Base-by-base conservation (phyloP, 2,888 invertebrate genomes). In the Cremastobaeus sp. region DNA sequence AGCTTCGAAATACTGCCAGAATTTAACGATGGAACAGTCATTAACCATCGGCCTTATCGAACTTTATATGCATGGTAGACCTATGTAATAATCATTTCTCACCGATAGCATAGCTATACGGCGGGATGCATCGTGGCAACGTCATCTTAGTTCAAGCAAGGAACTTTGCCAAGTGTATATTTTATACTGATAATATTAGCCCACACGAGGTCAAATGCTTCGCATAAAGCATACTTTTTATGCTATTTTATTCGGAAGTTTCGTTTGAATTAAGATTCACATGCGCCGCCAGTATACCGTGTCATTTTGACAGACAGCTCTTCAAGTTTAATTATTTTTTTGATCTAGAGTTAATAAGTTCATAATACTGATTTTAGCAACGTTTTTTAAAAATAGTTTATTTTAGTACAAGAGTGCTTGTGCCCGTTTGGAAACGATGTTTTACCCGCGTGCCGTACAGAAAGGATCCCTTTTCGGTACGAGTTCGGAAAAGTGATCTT, bases 131-230 rank as follows among this genome's bases (percentile, higher is more conserved):
- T 45, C 70, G 70, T 52, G 37, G 43, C 60, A 39, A 32, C 64
- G 71, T 65, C 71, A 62, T 50, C 70, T 62, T 57, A 52, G 60
- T 48, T 60, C 55, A 34, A 30, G 45, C 70, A 47, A 66, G 74
- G 74, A 74, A 71, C 74, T 48, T 65, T 76, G 77, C 77, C 76
- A 77, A 77, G 76, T 70, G 62, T 75, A 73, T 74, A 74, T 74
- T 76, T 78, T 75, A 76, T 69, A 74, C 71, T 37, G 75, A 77
- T 76, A 77, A 77, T 77, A 77, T 77, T 74, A 76, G 73, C 70
- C 69, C 59, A 18, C 71, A 25, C 70, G 70, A 74, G 74, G 70
- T 59, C 70, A 25, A 66, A 48, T 60, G 50, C 60, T 54, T 74
- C 37, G 35, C 69, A 52, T 65, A 69, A 74, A 68, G 52, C 43